phyloP scores from a whole-genome alignment of 2,888 invertebrate genomes.

The Coenonympha arcania region DNA sequence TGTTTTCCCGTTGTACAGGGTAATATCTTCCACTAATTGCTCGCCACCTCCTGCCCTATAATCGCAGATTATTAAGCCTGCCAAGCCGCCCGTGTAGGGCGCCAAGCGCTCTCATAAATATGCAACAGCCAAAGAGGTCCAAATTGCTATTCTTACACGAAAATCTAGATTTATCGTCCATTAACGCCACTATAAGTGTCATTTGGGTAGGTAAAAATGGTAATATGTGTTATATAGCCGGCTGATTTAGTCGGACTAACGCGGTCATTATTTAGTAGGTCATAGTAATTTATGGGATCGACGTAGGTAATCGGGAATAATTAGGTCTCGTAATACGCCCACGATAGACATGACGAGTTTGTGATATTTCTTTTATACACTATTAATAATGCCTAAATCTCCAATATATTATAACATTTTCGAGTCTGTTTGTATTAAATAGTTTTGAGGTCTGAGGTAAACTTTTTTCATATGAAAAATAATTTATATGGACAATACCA shows the following conservation, averaged over 20 bases:
- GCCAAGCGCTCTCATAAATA: slow-evolving; percentile 24
- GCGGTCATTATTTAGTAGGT: background rate
- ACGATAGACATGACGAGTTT: no score
- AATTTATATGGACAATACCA: no score
- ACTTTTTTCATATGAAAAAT: no score
- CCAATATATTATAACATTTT: no score
- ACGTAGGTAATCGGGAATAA: no score
- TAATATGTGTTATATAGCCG: slow-evolving; percentile 12
- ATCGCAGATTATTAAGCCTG: slow-evolving; percentile 15
- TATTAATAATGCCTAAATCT: no score
- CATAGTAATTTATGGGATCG: no score
- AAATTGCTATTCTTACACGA: slow-evolving; percentile 26
- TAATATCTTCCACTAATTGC: background rate
- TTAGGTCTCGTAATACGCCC: no score
- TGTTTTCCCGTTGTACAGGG: no score
- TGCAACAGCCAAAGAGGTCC: slow-evolving; percentile 24
- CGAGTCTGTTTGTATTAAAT: no score
- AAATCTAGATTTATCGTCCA: slow-evolving; percentile 27
- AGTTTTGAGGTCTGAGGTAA: no score
- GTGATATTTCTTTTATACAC: no score
- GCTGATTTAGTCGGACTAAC: slow-evolving; percentile 2
- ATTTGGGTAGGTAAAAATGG: slow-evolving; percentile 20
- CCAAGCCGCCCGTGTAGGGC: slow-evolving; percentile 14
- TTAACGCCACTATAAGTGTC: slow-evolving; percentile 19
- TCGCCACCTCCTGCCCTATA: slow-evolving; percentile 12